Percentiles rank a stretch among this genome's conserved stretches.
phyloP scores from a whole-genome alignment of 2,888 invertebrate species.

The Argyresthia albistria region DNA sequence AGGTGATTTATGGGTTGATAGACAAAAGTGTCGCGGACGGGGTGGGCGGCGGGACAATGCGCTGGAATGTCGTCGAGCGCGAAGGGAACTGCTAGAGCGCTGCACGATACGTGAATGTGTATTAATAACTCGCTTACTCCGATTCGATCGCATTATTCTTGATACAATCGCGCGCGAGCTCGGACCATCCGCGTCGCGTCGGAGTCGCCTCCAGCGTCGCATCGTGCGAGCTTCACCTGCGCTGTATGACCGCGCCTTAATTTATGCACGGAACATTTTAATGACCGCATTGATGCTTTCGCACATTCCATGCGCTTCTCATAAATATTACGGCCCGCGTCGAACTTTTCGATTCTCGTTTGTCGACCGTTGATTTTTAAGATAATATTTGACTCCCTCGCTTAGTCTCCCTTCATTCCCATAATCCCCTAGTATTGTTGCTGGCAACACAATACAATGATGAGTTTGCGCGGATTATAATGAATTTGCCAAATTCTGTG shows the following conservation, averaged over 20 bases:
- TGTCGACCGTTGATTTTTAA: too few species aligned
- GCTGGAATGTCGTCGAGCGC: conserved; percentile 60
- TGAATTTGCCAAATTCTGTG: conserved; percentile 68
- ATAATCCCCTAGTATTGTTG: conserved; percentile 25
- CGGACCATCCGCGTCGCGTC: conserved; percentile 10
- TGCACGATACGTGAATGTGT: conserved; percentile 63
- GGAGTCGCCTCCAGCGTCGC: conserved; percentile 38
- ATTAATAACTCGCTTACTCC: conserved; percentile 63
- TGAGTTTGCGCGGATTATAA: conserved; percentile 61
- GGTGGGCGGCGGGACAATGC: conserved; percentile 56
- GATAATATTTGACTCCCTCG: conserved; percentile 28
- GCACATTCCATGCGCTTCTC: neutral
- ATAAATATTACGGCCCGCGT: neutral
- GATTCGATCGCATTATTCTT: conserved; percentile 10
- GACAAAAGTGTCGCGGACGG: conserved; percentile 69
- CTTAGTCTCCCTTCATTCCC: conserved; percentile 32
- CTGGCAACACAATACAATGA: conserved; percentile 36
- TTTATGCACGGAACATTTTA: conserved; percentile 45
- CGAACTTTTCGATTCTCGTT: too few species aligned
- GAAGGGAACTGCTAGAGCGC: neutral
- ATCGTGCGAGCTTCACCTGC: conserved; percentile 41
- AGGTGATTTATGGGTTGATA: conserved; percentile 67
- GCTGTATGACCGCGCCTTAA: conserved; percentile 38
- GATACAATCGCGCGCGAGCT: neutral
- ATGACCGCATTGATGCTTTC: conserved; percentile 33